Base-by-base conservation (phyloP, 2,113 vertebrate species). In the Halcyon senegalensis region DNA sequence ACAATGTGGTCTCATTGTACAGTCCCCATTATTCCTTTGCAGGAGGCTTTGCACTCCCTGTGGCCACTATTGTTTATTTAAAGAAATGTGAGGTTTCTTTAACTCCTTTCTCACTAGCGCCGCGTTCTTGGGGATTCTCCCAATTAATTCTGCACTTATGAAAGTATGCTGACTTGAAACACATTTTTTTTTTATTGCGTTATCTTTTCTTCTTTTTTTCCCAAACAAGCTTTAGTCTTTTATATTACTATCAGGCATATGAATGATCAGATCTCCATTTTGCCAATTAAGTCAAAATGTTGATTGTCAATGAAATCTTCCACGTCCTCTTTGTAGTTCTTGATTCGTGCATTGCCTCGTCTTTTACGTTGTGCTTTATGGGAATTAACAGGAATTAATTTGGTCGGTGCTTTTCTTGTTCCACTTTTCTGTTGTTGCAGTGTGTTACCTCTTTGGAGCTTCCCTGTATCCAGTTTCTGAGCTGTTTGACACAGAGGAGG, bases 41-140 rank as follows among this genome's bases (percentile, higher is more conserved):
- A 92, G 95, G 92, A 90, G 76, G 41, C 55, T 92, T 92, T 84
- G 67, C 86, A 21, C 51, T 84, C 33, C 13, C 5, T 94, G 85
- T 83, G 88, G 50, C 90, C 73, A 59, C 10, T 72, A 89, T 60
- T 92, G 56, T 89, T 89, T 95, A 70, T 84, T 92, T 94, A 60
- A 93, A 89, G 56, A 87, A 53, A 83, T 63, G 25, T 84, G n/a
- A 87, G 44, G 20, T 68, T 84, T 87, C 58, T 90, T 95, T 60
- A 87, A 81, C 86, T 86, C 55, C 41, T 70, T 92, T 88, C 84
- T 93, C 37, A 8, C 59, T 67, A 70, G 13, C 27, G 46, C 14
- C 6, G 1, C 4, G 0, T 68, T 92, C 46, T 67, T 89, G 23
- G 2, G n/a, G 51, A 43, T 89, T 78, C 21, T 89, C 60, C 37